Evolutionary conservation across 2,113 vertebrate genomes (phyloP).

Genomic region (Aegotheles bennettii): DNA sequence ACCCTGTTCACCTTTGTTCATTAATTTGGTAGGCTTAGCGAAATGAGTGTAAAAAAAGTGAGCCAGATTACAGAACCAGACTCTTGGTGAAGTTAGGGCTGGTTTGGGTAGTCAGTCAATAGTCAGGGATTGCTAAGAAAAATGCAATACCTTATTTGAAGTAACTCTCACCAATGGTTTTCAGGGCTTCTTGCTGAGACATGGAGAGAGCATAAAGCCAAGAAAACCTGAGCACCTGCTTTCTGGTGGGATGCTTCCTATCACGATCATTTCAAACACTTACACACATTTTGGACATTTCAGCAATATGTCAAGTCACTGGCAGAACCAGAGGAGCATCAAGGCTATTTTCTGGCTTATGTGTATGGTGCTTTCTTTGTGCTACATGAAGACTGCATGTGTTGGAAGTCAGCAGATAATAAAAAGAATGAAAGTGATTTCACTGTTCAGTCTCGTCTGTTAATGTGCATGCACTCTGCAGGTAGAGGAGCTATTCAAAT

Average conservation of each 20-base stretch:
- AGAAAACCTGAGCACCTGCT: not conserved
- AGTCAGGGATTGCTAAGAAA: not conserved
- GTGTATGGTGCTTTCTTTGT: not conserved
- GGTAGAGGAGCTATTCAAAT: conserved; percentile 52
- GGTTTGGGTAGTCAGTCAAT: not conserved
- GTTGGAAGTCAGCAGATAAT: not conserved
- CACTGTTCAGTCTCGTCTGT: not conserved
- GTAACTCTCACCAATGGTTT: not conserved
- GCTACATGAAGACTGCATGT: not conserved
- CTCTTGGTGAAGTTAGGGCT: not conserved
- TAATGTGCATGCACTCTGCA: not conserved
- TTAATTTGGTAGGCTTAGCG: not conserved
- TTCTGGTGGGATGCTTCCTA: not conserved
- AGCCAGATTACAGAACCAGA: not conserved
- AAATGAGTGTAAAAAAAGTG: not conserved
- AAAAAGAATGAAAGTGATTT: not conserved
- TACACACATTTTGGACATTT: not conserved
- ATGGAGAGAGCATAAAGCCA: not conserved
- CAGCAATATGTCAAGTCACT: not conserved
- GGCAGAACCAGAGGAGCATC: not conserved
- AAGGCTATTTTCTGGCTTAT: not conserved
- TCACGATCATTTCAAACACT: not conserved
- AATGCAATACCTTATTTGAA: not conserved
- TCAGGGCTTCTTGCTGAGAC: not conserved
- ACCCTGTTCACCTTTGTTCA: not conserved